Percentiles rank a stretch among this genome's conserved stretches.
Conservation (phyloP, 2,113 vertebrate genomes). For the Scomber scombrus region DNA sequence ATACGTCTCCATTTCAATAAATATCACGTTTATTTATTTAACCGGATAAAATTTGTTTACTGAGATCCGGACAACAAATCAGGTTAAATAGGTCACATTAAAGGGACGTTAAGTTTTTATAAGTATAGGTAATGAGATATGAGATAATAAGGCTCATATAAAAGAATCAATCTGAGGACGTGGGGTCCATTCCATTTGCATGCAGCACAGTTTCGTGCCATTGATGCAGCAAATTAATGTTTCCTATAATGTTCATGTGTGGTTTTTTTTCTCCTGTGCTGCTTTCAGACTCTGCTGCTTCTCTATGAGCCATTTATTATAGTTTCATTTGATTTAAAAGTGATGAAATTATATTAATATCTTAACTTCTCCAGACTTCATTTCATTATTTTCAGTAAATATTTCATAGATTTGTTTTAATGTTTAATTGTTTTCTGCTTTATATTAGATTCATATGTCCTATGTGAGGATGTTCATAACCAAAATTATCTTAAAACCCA, state of each 20-base stretch:
- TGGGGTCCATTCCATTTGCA: constrained; percentile 14
- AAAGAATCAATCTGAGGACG: constrained; percentile 39
- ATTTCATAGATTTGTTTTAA: too few species aligned
- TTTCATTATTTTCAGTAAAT: too few species aligned
- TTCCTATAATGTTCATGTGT: neutral
- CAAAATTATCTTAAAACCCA: too few species aligned
- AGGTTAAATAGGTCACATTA: constrained; percentile 22
- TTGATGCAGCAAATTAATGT: constrained; percentile 45
- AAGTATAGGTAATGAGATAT: neutral
- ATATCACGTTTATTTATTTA: constrained; percentile 3
- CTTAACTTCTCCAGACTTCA: too few species aligned
- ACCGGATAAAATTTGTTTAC: neutral
- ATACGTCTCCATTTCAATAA: neutral
- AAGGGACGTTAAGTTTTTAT: neutral
- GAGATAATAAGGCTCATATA: neutral
- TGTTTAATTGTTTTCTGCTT: too few species aligned
- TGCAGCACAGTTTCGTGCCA: constrained; percentile 15
- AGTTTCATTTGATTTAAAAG: too few species aligned
- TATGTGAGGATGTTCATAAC: too few species aligned
- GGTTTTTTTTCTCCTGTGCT: neutral
- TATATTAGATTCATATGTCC: too few species aligned
- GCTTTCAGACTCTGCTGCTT: neutral
- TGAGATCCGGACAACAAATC: neutral
- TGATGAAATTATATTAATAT: too few species aligned
- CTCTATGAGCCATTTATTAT: too few species aligned